Conservation (phyloP, 2,797 vertebrate genomes). For the Brotula barbata region DNA sequence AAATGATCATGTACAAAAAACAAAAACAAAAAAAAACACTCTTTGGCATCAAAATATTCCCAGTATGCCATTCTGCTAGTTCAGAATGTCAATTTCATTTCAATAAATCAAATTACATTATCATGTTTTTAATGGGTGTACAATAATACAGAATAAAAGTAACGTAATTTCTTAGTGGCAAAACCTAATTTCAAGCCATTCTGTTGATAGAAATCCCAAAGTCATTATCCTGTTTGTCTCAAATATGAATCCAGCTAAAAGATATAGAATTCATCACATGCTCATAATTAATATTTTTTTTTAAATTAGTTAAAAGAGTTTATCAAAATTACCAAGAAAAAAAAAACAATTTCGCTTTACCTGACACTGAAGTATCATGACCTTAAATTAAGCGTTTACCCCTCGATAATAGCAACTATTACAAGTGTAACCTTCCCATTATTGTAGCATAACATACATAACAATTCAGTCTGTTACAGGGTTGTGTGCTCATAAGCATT, state of each 20-base stretch:
- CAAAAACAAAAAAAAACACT: conserved; percentile 54
- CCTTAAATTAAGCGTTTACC: conserved; percentile 40
- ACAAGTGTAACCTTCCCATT: conserved; percentile 39
- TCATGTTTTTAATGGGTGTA: conserved; percentile 34
- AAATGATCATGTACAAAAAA: conserved; percentile 39
- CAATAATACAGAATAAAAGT: conserved; percentile 1
- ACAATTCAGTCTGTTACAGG: conserved; percentile 42
- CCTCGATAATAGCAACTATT: conserved; percentile 30
- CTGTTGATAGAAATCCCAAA: not conserved
- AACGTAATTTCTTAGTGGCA: conserved; percentile 3
- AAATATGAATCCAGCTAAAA: conserved; percentile 34
- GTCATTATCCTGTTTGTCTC: conserved; percentile 5
- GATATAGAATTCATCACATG: conserved; percentile 27
- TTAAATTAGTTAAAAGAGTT: conserved; percentile 27
- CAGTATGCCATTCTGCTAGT: conserved; percentile 46
- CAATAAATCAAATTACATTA: conserved; percentile 25
- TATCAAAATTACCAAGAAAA: conserved; percentile 31
- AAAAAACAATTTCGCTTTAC: conserved; percentile 25
- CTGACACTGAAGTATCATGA: conserved; percentile 32
- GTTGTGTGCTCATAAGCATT: conserved; percentile 74
- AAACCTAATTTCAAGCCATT: conserved; percentile 5
- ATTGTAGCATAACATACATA: conserved; percentile 31
- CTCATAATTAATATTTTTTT: conserved; percentile 18
- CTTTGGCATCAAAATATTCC: conserved; percentile 75
- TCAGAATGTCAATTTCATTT: conserved; percentile 54